Evolutionary conservation across 2,797 vertebrate species (phyloP).

Genomic region (Artibeus lituratus): DNA sequence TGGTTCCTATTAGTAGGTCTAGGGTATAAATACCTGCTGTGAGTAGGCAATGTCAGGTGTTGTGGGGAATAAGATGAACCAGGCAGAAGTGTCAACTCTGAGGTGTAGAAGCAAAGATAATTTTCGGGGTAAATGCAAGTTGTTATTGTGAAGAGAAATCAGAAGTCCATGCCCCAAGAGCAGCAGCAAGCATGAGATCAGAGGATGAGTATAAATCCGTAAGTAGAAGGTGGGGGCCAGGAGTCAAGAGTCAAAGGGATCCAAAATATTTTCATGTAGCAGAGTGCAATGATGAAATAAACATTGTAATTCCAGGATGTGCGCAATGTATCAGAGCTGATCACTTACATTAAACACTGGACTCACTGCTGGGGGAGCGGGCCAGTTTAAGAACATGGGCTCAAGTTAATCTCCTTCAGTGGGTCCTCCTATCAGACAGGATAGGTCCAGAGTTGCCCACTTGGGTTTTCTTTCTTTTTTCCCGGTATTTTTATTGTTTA

Average conservation of each 20-base stretch:
- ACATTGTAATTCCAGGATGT: not conserved
- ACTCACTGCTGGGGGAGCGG: not conserved
- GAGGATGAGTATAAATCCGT: not conserved
- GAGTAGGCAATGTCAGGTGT: not conserved
- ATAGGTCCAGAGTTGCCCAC: not conserved
- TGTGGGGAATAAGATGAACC: not conserved
- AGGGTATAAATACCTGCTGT: not conserved
- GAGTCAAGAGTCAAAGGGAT: not conserved
- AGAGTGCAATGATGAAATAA: not conserved
- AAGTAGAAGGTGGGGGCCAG: not conserved
- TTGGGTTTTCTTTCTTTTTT: too few relatives aligned
- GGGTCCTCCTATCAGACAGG: not conserved
- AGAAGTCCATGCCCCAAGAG: not conserved
- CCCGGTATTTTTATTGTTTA: too few relatives aligned
- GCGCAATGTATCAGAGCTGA: not conserved
- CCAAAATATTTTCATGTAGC: not conserved
- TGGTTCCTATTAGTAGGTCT: not conserved
- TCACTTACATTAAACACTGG: not conserved
- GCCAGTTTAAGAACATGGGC: not conserved
- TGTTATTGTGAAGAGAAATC: not conserved
- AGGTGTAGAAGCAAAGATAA: not conserved
- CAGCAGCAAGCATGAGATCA: not conserved
- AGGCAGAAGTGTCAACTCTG: not conserved
- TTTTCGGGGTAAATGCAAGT: not conserved
- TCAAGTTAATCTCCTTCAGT: not conserved